Evolutionary conservation across 2,888 invertebrate species (phyloP).

Genomic region (Laspeyria flexula): DNA sequence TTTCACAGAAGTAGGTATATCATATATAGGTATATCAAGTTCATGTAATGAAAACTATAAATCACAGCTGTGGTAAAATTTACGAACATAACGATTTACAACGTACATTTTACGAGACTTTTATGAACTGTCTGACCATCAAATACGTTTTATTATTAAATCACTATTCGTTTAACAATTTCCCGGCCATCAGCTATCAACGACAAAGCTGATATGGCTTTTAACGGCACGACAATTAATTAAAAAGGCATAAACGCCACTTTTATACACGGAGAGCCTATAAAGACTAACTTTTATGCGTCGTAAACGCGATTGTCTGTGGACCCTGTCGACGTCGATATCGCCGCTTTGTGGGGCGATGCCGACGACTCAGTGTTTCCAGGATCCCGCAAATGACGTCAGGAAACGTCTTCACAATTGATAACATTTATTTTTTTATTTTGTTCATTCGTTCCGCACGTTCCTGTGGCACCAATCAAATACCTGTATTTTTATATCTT

Average conservation of each 20-base stretch:
- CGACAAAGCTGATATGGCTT: slow-evolving; percentile 80
- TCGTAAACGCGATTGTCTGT: slow-evolving; percentile 85
- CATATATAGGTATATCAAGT: too few relatives aligned
- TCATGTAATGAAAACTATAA: slow-evolving; percentile 37
- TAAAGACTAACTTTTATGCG: slow-evolving; percentile 86
- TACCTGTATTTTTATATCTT: too few relatives aligned
- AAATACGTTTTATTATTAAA: slow-evolving; percentile 79
- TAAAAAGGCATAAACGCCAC: slow-evolving; percentile 85
- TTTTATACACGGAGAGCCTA: slow-evolving; percentile 83
- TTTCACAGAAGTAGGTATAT: slow-evolving; percentile 29
- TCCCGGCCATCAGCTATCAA: slow-evolving; percentile 74
- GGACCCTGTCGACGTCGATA: slow-evolving; percentile 74
- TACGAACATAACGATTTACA: slow-evolving; percentile 59
- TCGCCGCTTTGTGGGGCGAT: slow-evolving; percentile 57
- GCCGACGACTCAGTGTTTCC: slow-evolving; percentile 48
- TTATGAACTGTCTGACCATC: slow-evolving; percentile 75
- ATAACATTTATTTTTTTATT: background rate
- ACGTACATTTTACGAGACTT: slow-evolving; percentile 69
- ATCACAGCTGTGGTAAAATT: slow-evolving; percentile 50
- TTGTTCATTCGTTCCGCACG: too few relatives aligned
- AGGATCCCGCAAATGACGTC: slow-evolving; percentile 57
- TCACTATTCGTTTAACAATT: slow-evolving; percentile 80
- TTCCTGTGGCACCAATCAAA: too few relatives aligned
- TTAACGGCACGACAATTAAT: slow-evolving; percentile 84
- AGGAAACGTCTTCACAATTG: slow-evolving; percentile 45